Evolutionary conservation across 2,888 invertebrate genomes (phyloP).

Genomic region (Pristionchus fissidentatus): DNA sequence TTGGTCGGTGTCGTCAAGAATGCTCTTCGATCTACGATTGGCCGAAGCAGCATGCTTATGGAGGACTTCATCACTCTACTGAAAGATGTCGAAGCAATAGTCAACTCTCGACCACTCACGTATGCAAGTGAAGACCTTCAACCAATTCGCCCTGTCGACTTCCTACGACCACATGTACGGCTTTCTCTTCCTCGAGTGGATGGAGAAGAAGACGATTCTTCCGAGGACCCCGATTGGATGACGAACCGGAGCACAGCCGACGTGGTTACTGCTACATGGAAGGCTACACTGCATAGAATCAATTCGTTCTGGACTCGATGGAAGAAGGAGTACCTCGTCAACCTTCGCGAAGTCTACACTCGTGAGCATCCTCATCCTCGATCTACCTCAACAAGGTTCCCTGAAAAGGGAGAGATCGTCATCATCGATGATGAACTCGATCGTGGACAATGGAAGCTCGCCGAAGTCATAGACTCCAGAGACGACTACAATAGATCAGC

Average conservation of each 20-base stretch:
- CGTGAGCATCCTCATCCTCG: neutral
- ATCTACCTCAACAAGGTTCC: neutral
- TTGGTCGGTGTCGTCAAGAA: conserved; percentile 75
- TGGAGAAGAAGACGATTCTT: neutral
- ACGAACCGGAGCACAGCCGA: neutral
- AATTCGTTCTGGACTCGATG: neutral
- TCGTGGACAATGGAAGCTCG: conserved; percentile 4
- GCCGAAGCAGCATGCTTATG: conserved; percentile 76
- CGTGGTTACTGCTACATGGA: neutral
- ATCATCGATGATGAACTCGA: neutral
- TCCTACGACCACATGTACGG: conserved; percentile 15
- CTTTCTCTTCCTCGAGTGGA: neutral
- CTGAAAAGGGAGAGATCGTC: conserved; percentile 17
- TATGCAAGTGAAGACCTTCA: conserved; percentile 63
- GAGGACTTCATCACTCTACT: conserved; percentile 72
- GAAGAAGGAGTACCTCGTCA: neutral
- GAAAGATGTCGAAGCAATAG: conserved; percentile 68
- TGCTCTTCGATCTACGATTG: conserved; percentile 74
- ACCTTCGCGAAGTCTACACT: neutral
- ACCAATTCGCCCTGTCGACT: conserved; percentile 52
- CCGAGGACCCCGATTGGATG: neutral
- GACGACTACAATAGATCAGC: neutral
- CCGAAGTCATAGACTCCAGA: neutral
- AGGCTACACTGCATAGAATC: neutral
- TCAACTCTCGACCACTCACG: conserved; percentile 75